A percentile compares a stretch with the other conserved stretches of the same genome.
Evolutionary conservation across 2,113 vertebrate genomes (phyloP).

Genomic region (Hipposideros armiger): DNA sequence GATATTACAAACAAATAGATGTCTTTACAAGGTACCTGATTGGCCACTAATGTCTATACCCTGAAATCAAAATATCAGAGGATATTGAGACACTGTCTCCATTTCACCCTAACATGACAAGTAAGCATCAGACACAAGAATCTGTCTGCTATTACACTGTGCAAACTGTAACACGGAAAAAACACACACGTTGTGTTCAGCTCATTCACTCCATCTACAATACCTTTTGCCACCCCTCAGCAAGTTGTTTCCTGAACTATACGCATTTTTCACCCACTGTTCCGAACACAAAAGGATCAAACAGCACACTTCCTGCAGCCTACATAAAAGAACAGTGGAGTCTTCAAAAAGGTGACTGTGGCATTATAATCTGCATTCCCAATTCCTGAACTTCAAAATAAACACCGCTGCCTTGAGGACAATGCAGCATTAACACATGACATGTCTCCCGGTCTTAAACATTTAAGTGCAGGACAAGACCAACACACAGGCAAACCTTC

Average conservation of each 20-base stretch:
- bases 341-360: conserved; percentile 71
- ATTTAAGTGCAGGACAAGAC: conserved; percentile 70
- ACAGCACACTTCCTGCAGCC: conserved; percentile 66
- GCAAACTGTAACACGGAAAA: not conserved
- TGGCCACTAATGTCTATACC: conserved; percentile 57
- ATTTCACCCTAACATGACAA: conserved; percentile 26
- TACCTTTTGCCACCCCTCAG: conserved; percentile 53
- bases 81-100: conserved; percentile 64
- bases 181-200: not conserved
- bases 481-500: conserved; percentile 74
- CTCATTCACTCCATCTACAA: conserved; percentile 67
- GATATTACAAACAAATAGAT: not conserved
- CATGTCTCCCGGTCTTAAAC: conserved; percentile 73
- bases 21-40: conserved; percentile 70
- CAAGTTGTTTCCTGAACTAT: conserved; percentile 69
- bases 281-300: conserved; percentile 66
- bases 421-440: conserved; percentile 58
- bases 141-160: not conserved
- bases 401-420: not conserved
- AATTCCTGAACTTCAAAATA: conserved; percentile 78
- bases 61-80: conserved; percentile 72
- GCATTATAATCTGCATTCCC: conserved; percentile 51
- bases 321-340: conserved; percentile 74
- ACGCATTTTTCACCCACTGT: conserved; percentile 65
- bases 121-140: conserved; percentile 48